Evolutionary conservation across 2,113 vertebrate species (phyloP).

Genomic region (Galbula dea): DNA sequence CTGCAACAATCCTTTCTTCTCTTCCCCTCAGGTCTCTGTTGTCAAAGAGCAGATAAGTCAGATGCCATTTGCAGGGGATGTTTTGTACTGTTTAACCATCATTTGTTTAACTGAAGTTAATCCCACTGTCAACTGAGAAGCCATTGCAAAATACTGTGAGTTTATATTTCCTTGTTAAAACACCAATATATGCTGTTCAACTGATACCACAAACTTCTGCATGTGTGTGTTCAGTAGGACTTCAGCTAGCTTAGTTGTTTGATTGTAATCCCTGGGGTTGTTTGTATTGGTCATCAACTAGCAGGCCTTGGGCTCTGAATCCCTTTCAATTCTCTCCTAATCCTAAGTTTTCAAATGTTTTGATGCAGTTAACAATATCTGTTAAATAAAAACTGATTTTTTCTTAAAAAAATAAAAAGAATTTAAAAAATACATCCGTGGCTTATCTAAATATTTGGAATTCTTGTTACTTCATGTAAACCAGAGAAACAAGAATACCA

Average conservation of each 20-base stretch:
- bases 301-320: neutral
- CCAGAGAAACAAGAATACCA: neutral
- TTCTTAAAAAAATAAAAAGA: neutral
- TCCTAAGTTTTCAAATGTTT: neutral
- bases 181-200: accelerated
- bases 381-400: neutral
- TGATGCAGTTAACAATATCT: neutral
- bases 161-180: neutral
- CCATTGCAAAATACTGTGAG: neutral
- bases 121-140: neutral
- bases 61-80: neutral
- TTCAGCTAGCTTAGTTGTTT: neutral
- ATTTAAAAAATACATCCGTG: neutral
- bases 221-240: accelerated
- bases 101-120: neutral
- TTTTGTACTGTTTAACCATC: neutral
- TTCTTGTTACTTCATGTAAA: neutral
- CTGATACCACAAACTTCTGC: accelerated
- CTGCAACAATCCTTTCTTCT: neutral
- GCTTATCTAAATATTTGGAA: neutral
- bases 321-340: neutral
- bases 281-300: neutral
- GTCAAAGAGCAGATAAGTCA: neutral
- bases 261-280: neutral
- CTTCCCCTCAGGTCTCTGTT: neutral